Base-by-base conservation (phyloP, 2,113 vertebrate genomes). In the Daubentonia madagascariensis region DNA sequence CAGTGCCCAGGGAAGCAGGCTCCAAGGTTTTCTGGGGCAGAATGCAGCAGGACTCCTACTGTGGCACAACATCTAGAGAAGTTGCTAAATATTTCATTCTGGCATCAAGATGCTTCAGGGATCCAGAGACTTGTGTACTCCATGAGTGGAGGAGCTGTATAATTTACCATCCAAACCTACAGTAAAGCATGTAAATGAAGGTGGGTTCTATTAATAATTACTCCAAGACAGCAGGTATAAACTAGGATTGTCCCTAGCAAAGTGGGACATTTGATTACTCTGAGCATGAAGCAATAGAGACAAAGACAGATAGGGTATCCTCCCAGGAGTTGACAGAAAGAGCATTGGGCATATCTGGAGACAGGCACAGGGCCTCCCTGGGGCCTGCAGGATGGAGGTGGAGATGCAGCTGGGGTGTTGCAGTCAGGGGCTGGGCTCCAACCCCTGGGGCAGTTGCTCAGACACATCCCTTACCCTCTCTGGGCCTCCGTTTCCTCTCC, bases 91-190 rank as follows among this genome's bases (percentile, higher is more conserved):
- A 45, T 43, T 57, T 37, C 1, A 3, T 79, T 89, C 59, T 95
- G 79, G 12, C 32, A 3, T 50, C 18, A 6, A 12, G 68, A 35
- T 65, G 75, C 22, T 91, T n/a, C 54, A 37, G 48, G 30, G 43
- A 32, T 12, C 22, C 85, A 67, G 85, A 95, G 48, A 63, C 37
- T 37, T 23, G 6, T 10, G 54, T 32, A 37, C 4, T 48, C 50
- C 28, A 32, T 3, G 13, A 73, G 20, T 48, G 22, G 3, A 1
- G 17, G 5, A 0, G 17, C 10, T 23, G 0, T 72, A 57, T 48
- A 35, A 95, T 35, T 85, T 67, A 7, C 30, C 63, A 16, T 59
- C 30, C 23, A 17, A 30, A 35, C 45, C 1, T 17, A 12, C 48
- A 17, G 4, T 87, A 89, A 48, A 61, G 22, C 32, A 73, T 59